Base-by-base conservation (phyloP, 1,140 invertebrate species). In the Antheraea pernyi region DNA sequence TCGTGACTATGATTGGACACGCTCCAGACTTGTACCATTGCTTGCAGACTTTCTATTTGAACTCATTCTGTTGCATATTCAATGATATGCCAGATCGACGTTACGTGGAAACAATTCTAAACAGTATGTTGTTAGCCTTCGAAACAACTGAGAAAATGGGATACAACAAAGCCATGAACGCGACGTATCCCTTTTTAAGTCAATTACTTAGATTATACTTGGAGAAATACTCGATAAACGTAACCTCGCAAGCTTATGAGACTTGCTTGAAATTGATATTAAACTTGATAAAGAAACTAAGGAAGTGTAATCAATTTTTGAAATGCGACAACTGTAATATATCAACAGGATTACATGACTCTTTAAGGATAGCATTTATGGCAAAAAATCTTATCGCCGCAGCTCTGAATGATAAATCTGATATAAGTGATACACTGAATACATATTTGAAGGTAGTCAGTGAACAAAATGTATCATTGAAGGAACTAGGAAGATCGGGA, bases 311-410 rank as follows among this genome's bases (percentile, higher is more conserved):
- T 7, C 89, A 89, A 46, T 62, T 89, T 7, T 62, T 83, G 0
- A 91, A 86, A 82, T 91, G 89, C 63, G 87, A 89, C 0, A 84
- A 82, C 37, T 91, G 89, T 71, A 72, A 42, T n/a, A 67, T 81
- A 0, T 83, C 83, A 74, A 73, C 78, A 5, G 81, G 86, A 0
- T 63, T 83, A 46, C 89, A 91, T 30, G 89, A 91, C 53, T 80
- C 82, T 0, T 72, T 91, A 48, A 70, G 88, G 0, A 67, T 91
- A 0, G 80, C 82, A 7, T 91, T 89, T 65, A 7, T 82, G 3
- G 63, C 75, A 0, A 91, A 88, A 78, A 73, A 83, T 42, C 77
- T 89, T 0, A 71, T 88, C 8, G 75, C 68, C 0, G 48, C 61
- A 19, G 79, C 78, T 0, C 60, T 78, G 0, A 67, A 69, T 8